Evolutionary conservation across 2,797 vertebrate genomes (phyloP).

Genomic region (Chaunax sp.): DNA sequence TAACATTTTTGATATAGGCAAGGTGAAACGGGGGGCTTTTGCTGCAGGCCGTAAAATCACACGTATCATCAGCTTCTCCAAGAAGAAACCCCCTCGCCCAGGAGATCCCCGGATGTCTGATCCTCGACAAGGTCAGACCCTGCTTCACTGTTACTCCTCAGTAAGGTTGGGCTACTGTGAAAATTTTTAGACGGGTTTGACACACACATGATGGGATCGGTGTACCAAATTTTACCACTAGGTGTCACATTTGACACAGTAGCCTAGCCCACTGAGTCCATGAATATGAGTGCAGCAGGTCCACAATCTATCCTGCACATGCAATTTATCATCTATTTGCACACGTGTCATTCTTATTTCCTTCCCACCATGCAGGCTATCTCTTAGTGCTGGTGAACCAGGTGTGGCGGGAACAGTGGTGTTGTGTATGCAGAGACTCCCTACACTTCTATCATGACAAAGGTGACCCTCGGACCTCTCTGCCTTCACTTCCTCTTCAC

Average conservation of each 20-base stretch:
- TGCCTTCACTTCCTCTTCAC: conserved; percentile 86
- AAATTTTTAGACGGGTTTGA: no score
- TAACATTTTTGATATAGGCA: conserved; percentile 76
- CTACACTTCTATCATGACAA: conserved; percentile 92
- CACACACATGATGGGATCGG: neutral
- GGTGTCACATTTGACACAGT: no score
- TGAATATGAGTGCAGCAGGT: no score
- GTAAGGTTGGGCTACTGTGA: neutral
- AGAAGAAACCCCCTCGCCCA: conserved; percentile 88
- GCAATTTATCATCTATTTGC: no score
- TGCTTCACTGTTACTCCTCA: neutral
- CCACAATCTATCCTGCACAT: no score
- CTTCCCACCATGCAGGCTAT: conserved; percentile 81
- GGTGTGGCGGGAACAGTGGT: conserved; percentile 96
- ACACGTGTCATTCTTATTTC: neutral
- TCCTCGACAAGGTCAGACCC: conserved; percentile 89
- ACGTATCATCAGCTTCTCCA: conserved; percentile 97
- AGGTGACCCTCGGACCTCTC: conserved; percentile 84
- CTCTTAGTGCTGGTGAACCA: conserved; percentile 92
- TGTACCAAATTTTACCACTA: no score
- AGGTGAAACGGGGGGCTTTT: conserved; percentile 90
- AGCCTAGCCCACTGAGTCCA: no score
- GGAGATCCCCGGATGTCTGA: conserved; percentile 85
- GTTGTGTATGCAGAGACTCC: conserved; percentile 88
- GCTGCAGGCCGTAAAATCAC: conserved; percentile 96